These are phyloP conservation scores for Sialis fuliginosa DNA, from an alignment of 2,888 invertebrate genomes.

Conservation along the genomic window DNA sequence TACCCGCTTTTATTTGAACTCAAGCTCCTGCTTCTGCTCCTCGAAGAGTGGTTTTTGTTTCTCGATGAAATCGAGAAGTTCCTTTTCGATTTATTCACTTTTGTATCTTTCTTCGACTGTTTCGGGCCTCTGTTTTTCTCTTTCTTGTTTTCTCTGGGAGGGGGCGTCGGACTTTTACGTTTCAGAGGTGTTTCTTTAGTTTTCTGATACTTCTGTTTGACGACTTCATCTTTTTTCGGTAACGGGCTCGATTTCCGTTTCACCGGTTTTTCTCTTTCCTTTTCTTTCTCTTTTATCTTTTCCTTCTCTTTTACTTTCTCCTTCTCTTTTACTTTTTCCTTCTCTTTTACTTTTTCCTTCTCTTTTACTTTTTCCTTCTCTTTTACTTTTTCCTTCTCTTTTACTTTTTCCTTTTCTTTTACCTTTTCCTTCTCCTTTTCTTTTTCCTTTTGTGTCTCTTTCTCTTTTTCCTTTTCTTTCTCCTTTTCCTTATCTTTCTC, in stretches of 20 bases:
- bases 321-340: background rate
- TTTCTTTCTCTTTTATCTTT: conserved; percentile 12
- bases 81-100: conserved; percentile 14
- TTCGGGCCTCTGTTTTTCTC: conserved; percentile 13
- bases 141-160: conserved; percentile 15
- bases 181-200: conserved; percentile 17
- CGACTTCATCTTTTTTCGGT: conserved; percentile 11
- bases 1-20: conserved; percentile 16
- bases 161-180: conserved; percentile 3
- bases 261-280: conserved; percentile 15
- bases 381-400: too few relatives aligned
- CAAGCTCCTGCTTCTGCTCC: conserved; percentile 13
- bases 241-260: conserved; percentile 2
- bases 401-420: too few relatives aligned
- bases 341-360: too few relatives aligned
- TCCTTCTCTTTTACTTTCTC: conserved; percentile 12
- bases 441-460: conserved; percentile 2
- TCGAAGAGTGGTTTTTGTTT: conserved; percentile 13
- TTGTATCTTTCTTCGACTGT: conserved; percentile 15
- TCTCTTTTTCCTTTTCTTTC: too few relatives aligned
- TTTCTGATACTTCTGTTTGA: conserved; percentile 17
- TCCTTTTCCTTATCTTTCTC: too few relatives aligned
- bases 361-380: too few relatives aligned
- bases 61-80: conserved; percentile 7
- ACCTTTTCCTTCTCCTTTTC: too few relatives aligned